phyloP scores from a whole-genome alignment of 2,888 invertebrate species.

The Drosophila fungiperda region DNA sequence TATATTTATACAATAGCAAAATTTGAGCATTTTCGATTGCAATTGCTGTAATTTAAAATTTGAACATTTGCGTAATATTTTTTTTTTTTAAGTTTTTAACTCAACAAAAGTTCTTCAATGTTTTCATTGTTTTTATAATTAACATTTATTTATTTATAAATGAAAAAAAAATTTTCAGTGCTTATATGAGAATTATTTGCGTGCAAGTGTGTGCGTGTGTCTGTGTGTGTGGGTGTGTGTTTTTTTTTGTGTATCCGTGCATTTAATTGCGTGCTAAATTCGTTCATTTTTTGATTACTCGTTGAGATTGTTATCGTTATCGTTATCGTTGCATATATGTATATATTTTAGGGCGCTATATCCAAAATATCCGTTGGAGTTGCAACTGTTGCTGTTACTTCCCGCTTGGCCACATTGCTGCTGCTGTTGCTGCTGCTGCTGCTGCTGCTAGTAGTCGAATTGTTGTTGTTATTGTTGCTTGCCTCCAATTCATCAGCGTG shows the following conservation, averaged over 20 bases:
- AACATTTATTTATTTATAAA: conserved; percentile 41
- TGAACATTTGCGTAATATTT: too few relatives aligned
- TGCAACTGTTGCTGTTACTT: conserved; percentile 15
- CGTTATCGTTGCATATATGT: conserved; percentile 22
- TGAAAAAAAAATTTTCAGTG: conserved; percentile 50
- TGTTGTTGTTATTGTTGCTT: conserved; percentile 30
- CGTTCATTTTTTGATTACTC: conserved; percentile 46
- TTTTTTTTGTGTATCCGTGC: conserved; percentile 28
- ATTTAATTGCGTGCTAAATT: conserved; percentile 55
- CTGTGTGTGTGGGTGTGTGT: conserved; percentile 13
- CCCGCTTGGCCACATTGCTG: conserved; percentile 26
- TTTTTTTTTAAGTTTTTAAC: not conserved
- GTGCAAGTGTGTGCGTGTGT: conserved; percentile 11
- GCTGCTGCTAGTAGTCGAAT: conserved; percentile 24
- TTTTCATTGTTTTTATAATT: conserved; percentile 6
- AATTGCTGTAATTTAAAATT: not conserved
- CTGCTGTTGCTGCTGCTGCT: conserved; percentile 23
- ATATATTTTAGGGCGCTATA: conserved; percentile 23
- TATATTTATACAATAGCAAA: not conserved
- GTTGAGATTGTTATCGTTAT: not conserved
- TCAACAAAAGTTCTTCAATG: not conserved
- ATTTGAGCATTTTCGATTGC: not conserved
- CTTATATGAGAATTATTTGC: conserved; percentile 10
- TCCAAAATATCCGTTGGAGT: conserved; percentile 14
- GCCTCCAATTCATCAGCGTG: conserved; percentile 87